Evolutionary conservation across 2,888 invertebrate genomes (phyloP).

Genomic region (Hypsopygia costalis): DNA sequence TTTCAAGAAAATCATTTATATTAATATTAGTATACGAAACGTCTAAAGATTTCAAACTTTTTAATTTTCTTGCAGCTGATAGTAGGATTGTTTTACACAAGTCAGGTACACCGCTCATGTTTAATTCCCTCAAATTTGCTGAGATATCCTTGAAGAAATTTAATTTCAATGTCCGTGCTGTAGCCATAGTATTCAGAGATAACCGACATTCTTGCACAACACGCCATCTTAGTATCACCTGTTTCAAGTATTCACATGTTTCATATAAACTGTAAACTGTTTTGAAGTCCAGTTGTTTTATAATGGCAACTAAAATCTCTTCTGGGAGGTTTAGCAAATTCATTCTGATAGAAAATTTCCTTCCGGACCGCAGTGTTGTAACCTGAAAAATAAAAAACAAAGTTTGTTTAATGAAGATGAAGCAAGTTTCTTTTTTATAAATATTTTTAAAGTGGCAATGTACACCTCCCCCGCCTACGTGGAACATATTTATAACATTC

Average conservation of each 20-base stretch:
- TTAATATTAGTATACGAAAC: constrained; percentile 53
- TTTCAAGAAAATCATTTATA: constrained; percentile 45
- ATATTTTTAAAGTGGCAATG: no score
- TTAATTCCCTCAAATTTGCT: constrained; percentile 38
- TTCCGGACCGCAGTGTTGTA: no score
- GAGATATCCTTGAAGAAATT: constrained; percentile 48
- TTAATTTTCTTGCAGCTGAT: constrained; percentile 40
- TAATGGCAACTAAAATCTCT: constrained; percentile 57
- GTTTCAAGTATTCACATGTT: constrained; percentile 35
- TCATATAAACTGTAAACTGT: constrained; percentile 41
- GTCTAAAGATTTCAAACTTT: constrained; percentile 45
- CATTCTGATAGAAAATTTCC: constrained; percentile 24
- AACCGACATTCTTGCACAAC: constrained; percentile 41
- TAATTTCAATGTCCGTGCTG: constrained; percentile 39
- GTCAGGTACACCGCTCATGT: constrained; percentile 47
- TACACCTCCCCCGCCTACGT: no score
- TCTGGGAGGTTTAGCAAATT: constrained; percentile 41
- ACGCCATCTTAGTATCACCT: constrained; percentile 35
- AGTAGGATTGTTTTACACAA: constrained; percentile 41
- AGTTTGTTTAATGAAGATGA: no score
- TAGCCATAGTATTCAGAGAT: constrained; percentile 42
- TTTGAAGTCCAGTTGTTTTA: constrained; percentile 41
- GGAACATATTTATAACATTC: no score
- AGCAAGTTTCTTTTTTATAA: no score
- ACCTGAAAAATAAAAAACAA: constrained; percentile 17